Evolutionary conservation across 1,140 invertebrate species (phyloP).

Genomic region (Bombyx mandarina): DNA sequence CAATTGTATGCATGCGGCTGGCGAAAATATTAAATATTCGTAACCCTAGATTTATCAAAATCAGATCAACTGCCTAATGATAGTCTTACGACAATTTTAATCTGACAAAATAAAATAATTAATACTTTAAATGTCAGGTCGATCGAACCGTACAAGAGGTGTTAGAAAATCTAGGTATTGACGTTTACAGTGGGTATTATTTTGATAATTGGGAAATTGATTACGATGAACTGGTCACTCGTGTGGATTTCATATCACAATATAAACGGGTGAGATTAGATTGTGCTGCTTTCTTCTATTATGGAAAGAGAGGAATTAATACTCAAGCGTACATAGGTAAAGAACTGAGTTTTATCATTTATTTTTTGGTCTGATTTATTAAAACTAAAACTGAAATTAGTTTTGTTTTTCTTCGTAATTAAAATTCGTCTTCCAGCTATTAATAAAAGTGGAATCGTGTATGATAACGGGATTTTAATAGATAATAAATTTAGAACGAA

Average conservation of each 20-base stretch:
- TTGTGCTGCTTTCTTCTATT: slow-evolving; percentile 48
- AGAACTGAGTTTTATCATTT: too few species aligned
- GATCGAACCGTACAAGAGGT: slow-evolving; percentile 36
- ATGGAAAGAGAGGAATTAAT: slow-evolving; percentile 34
- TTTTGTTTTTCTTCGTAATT: not conserved
- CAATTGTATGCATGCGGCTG: too few species aligned
- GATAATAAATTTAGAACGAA: slow-evolving; percentile 77
- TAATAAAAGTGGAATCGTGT: slow-evolving; percentile 76
- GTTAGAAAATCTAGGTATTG: slow-evolving; percentile 29
- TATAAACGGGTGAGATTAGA: slow-evolving; percentile 27
- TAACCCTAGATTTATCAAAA: too few species aligned
- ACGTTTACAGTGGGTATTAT: slow-evolving; percentile 39
- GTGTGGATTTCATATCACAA: slow-evolving; percentile 40
- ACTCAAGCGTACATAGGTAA: slow-evolving; percentile 41
- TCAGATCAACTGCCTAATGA: too few species aligned
- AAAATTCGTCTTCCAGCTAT: slow-evolving; percentile 67
- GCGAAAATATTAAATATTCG: too few species aligned
- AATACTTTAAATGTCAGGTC: slow-evolving; percentile 25
- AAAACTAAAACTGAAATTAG: too few species aligned
- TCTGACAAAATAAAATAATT: too few species aligned
- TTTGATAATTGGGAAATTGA: slow-evolving; percentile 36
- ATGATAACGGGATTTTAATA: slow-evolving; percentile 78
- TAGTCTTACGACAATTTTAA: not conserved
- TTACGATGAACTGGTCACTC: slow-evolving; percentile 21
- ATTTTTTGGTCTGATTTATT: too few species aligned